A percentile compares a stretch with the other conserved stretches of the same genome.
Evolutionary conservation across 2,888 invertebrate species (phyloP).

Genomic region (Eumerus sabulonum): DNA sequence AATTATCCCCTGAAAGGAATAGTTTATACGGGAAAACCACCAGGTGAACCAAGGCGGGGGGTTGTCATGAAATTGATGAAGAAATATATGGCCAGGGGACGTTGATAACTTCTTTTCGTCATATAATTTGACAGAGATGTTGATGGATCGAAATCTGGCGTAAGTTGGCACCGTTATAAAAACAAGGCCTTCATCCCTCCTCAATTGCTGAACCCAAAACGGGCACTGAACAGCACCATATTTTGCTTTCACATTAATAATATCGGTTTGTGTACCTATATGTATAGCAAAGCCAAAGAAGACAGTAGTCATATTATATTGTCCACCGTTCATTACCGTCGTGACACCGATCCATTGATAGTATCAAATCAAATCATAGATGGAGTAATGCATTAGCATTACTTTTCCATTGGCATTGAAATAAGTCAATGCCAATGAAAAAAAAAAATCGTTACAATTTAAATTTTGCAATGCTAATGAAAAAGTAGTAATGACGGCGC

Average conservation of each 20-base stretch:
- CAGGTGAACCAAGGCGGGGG: slow-evolving; percentile 27
- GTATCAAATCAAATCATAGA: too few species aligned
- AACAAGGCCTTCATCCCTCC: slow-evolving; percentile 32
- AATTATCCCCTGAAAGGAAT: slow-evolving; percentile 68
- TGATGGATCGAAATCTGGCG: slow-evolving; percentile 30
- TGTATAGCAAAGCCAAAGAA: slow-evolving; percentile 28
- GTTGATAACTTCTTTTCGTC: slow-evolving; percentile 39
- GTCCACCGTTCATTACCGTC: slow-evolving; percentile 26
- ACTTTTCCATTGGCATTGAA: too few species aligned
- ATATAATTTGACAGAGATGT: slow-evolving; percentile 23
- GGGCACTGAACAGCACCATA: slow-evolving; percentile 21
- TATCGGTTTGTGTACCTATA: slow-evolving; percentile 29
- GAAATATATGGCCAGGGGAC: slow-evolving; percentile 32
- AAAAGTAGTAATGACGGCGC: too few species aligned
- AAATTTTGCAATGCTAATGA: too few species aligned
- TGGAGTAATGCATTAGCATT: too few species aligned
- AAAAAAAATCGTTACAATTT: too few species aligned
- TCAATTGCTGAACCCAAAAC: slow-evolving; percentile 31
- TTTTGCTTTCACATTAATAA: slow-evolving; percentile 31
- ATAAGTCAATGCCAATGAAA: too few species aligned
- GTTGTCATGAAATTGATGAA: slow-evolving; percentile 39
- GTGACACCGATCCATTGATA: neutral
- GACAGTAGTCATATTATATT: slow-evolving; percentile 18
- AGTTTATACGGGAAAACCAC: slow-evolving; percentile 58
- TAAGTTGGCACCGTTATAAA: slow-evolving; percentile 1